These are phyloP conservation scores for Sebastiscus albofasciatus DNA, from an alignment of 2,797 vertebrate genomes.

Conservation along the genomic window DNA sequence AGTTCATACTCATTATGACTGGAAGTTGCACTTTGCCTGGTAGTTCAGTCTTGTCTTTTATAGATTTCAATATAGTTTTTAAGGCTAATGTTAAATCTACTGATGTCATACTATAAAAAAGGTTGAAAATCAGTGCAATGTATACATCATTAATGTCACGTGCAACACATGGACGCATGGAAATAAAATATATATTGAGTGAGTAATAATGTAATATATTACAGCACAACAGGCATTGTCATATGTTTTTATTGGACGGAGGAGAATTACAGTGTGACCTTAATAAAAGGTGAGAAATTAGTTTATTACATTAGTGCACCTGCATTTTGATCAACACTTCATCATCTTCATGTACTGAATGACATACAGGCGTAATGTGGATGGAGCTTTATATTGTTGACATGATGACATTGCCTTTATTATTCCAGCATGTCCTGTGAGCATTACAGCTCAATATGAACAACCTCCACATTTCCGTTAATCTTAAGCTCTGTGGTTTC, in stretches of 20 bases:
- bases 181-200: neutral
- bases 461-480: accelerated
- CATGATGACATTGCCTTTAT: neutral
- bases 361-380: neutral
- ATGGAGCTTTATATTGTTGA: neutral
- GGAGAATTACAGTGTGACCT: neutral
- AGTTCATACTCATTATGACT: too few species aligned
- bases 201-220: neutral
- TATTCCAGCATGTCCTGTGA: neutral
- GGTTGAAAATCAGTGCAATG: too few species aligned
- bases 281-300: too few species aligned
- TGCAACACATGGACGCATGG: too few species aligned
- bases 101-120: too few species aligned
- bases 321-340: neutral
- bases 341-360: neutral
- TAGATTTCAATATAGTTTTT: neutral
- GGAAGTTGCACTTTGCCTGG: neutral
- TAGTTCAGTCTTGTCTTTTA: too few species aligned
- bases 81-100: neutral
- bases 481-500: accelerated
- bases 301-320: too few species aligned
- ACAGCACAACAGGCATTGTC: neutral
- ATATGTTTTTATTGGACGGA: neutral
- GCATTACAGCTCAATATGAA: neutral
- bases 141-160: too few species aligned